phyloP scores from a whole-genome alignment of 92 coral and sea anemone genomes.

The Palythoa heliodiscus region DNA sequence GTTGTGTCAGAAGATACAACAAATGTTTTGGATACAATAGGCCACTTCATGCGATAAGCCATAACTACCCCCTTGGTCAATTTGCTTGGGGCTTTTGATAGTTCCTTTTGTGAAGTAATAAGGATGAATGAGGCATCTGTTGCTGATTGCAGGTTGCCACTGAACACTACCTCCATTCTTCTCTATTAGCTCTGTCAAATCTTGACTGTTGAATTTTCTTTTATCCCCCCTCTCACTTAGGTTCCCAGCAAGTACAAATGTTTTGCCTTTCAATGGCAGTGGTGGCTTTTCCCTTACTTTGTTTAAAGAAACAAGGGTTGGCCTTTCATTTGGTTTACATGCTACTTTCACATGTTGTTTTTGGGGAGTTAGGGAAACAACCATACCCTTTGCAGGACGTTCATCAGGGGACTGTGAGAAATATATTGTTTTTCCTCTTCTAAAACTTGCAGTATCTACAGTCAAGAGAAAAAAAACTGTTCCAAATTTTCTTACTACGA shows the following conservation, averaged over 20 bases:
- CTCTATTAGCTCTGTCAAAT: constrained; percentile 23
- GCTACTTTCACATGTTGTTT: constrained; percentile 53
- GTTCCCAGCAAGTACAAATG: constrained; percentile 52
- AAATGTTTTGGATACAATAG: not conserved
- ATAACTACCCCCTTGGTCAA: constrained; percentile 23
- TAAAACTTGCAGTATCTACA: constrained; percentile 11
- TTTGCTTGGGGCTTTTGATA: constrained; percentile 35
- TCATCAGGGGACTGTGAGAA: constrained; percentile 13
- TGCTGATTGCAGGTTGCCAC: constrained; percentile 47
- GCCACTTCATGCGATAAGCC: constrained; percentile 33
- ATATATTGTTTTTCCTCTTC: constrained; percentile 48
- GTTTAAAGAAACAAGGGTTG: constrained; percentile 25
- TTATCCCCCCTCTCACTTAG: constrained; percentile 47
- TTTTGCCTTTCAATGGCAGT: constrained; percentile 46
- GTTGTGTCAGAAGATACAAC: constrained; percentile 13
- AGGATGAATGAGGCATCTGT: constrained; percentile 41
- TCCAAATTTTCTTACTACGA: not conserved
- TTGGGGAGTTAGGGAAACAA: constrained; percentile 45
- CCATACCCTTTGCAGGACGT: constrained; percentile 41
- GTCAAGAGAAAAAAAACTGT: not conserved
- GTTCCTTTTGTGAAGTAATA: constrained; percentile 46
- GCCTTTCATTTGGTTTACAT: constrained; percentile 36
- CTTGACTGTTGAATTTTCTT: constrained; percentile 40
- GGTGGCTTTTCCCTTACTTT: constrained; percentile 51
- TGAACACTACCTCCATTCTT: constrained; percentile 47